A percentile compares a stretch with the other conserved stretches of the same genome.
Conservation (phyloP, 1,140 invertebrate genomes). For the Pantala flavescens region DNA sequence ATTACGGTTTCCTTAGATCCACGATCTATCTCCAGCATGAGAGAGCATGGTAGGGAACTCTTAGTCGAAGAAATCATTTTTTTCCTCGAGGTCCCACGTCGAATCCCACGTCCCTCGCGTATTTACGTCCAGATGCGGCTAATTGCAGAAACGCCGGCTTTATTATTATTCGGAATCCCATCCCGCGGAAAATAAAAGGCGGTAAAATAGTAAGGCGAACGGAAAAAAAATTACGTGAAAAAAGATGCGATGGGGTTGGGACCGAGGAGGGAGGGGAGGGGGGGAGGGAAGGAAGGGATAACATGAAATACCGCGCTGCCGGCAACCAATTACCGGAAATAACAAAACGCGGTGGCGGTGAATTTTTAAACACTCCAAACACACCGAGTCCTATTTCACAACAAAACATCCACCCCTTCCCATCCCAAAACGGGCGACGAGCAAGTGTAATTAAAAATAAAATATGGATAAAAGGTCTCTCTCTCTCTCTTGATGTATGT, state of each 20-base stretch:
- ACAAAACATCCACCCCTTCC: neutral
- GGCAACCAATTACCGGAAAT: slow-evolving; percentile 8
- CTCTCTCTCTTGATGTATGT: neutral
- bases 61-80: neutral
- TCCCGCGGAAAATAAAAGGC: neutral
- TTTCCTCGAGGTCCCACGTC: too few species aligned
- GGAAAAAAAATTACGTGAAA: neutral
- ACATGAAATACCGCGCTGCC: neutral
- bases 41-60: too few species aligned
- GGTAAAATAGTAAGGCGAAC: neutral
- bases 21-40: too few species aligned
- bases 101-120: too few species aligned
- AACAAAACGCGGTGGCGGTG: slow-evolving; percentile 1
- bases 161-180: slow-evolving; percentile 10
- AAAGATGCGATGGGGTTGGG: neutral
- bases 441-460: slow-evolving; percentile 4
- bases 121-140: neutral
- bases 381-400: slow-evolving; percentile 1
- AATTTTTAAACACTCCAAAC: slow-evolving; percentile 10
- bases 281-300: neutral
- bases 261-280: neutral
- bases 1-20: too few species aligned
- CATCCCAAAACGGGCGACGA: neutral
- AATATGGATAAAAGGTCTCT: slow-evolving; percentile 7
- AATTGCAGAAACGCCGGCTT: neutral